These are phyloP conservation scores for Carposina sasakii DNA, from an alignment of 1,140 invertebrate species.

Conservation along the genomic window DNA sequence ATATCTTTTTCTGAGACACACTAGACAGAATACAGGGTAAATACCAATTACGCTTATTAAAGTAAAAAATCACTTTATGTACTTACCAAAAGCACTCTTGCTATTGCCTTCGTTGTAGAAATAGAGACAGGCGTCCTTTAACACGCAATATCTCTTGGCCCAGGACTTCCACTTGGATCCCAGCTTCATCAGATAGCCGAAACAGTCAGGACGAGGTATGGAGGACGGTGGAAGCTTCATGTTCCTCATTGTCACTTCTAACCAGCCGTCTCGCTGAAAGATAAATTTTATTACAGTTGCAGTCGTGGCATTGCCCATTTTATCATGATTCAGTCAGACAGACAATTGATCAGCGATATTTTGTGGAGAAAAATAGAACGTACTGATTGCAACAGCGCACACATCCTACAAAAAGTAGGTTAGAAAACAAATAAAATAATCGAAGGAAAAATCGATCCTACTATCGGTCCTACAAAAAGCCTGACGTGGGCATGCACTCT, in stretches of 20 bases:
- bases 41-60: not conserved
- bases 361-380: no score
- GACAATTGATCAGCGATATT: no score
- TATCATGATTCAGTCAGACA: no score
- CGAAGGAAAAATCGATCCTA: no score
- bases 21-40: no score
- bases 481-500: no score
- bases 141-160: conserved; percentile 93
- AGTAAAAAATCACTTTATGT: not conserved
- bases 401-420: no score
- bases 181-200: conserved; percentile 90
- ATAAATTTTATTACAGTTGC: conserved; percentile 14
- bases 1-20: no score
- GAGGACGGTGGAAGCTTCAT: conserved; percentile 80
- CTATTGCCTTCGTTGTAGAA: conserved; percentile 93
- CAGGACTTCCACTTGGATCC: conserved; percentile 86
- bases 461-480: no score
- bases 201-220: conserved; percentile 89
- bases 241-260: conserved; percentile 74
- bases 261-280: conserved; percentile 72
- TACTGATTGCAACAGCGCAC: no score
- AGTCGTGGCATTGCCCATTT: no score
- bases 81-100: conserved; percentile 87
- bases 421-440: no score
- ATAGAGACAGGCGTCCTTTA: conserved; percentile 96